Base-by-base conservation (phyloP, 2,888 invertebrate genomes). In the Meganola albula region DNA sequence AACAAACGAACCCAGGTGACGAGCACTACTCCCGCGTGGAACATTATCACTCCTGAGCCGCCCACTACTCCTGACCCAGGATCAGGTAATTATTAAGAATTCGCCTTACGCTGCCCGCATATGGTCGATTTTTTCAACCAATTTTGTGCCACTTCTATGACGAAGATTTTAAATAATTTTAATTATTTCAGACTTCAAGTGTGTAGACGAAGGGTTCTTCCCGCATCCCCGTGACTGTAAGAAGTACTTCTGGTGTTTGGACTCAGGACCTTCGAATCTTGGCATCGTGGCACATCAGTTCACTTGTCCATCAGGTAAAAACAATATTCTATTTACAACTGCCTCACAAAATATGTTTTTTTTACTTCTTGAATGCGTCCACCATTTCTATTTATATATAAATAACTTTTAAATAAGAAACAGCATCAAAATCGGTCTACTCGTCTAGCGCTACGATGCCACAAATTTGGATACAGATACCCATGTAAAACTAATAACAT, bases 241-340 rank as follows among this genome's bases (percentile, higher is more conserved):
- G 71, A 96, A 96, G 68, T 97, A 97, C 66, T 97, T 94, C 82
- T 97, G 97, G 96, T 97, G 97, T 65, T 82, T 97, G 45, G 95
- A 95, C 66, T 94, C 92, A 55, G 95, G 95, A 2, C 93, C 96
- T 0, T 94, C 96, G 0, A 93, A 95, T 59, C 87, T 95, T 10
- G 97, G 96, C 42, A 92, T 97, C 27, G 93, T 97, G 3, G 96
- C 95, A 0, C 95, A 97, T 82, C 93, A 94, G 64, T 97, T 97
- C 67, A 97, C 96, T 0, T 97, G 97, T 63, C 97, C 97, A 3
- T 95, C 96, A 34, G 93, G 92, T 92, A 78, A n/a, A n/a, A n/a
- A n/a, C n/a, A n/a, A n/a, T n/a, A n/a, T n/a, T n/a, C n/a, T n/a
- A n/a, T n/a, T n/a, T n/a, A n/a, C n/a, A n/a, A n/a, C n/a, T n/a